These are phyloP conservation scores for Mythimna pallens DNA, from an alignment of 2,888 invertebrate species.

Conservation along the genomic window DNA sequence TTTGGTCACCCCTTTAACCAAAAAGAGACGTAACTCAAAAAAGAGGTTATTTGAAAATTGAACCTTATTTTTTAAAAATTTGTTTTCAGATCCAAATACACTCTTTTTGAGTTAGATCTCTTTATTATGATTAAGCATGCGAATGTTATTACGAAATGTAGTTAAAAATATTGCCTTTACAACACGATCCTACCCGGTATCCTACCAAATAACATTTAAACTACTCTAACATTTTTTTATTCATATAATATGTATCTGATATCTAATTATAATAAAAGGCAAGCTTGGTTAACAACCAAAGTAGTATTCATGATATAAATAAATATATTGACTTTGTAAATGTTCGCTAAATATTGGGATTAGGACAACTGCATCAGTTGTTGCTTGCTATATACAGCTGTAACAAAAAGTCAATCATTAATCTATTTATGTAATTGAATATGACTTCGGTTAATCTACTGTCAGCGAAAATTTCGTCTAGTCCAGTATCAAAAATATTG, in stretches of 20 bases:
- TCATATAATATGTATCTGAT: neutral
- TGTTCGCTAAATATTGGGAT: conserved; percentile 7
- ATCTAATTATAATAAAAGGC: conserved; percentile 16
- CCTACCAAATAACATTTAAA: conserved; percentile 16
- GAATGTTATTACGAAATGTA: neutral
- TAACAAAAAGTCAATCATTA: conserved; percentile 1
- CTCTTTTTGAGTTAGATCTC: too few relatives aligned
- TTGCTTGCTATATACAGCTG: neutral
- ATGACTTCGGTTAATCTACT: neutral
- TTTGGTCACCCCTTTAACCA: too few relatives aligned
- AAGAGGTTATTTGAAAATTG: too few relatives aligned
- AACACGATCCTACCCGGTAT: neutral
- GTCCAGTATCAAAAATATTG: conserved; percentile 48
- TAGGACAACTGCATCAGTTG: neutral
- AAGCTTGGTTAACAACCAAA: conserved; percentile 4
- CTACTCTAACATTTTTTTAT: neutral
- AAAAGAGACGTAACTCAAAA: too few relatives aligned
- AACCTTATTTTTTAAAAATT: too few relatives aligned
- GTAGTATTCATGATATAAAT: neutral
- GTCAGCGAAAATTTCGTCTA: neutral
- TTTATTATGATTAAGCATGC: too few relatives aligned
- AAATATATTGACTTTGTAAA: conserved; percentile 8
- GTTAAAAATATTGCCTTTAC: neutral
- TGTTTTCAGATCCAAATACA: too few relatives aligned
- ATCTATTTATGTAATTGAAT: neutral